Evolutionary conservation across 2,797 vertebrate genomes (phyloP).

Genomic region (Glossophaga mutica): DNA sequence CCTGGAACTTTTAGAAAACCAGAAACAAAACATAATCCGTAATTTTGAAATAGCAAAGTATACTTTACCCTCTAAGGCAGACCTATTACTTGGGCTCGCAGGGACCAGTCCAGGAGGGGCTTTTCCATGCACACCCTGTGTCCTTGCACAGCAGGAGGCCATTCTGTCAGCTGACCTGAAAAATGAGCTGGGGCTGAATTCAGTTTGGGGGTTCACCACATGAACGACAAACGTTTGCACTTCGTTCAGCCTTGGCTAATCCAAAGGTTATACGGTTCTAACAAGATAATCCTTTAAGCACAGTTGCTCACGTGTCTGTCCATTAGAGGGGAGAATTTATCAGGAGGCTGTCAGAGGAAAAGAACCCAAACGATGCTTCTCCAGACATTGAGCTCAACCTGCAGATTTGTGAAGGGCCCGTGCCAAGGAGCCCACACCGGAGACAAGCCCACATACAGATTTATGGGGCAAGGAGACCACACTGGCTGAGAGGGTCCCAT

Average conservation of each 20-base stretch:
- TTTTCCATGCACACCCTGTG: not conserved
- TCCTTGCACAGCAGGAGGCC: not conserved
- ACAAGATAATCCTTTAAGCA: slow-evolving; percentile 53
- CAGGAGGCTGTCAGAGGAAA: slow-evolving; percentile 35
- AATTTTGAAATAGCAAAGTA: not conserved
- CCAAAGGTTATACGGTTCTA: slow-evolving; percentile 46
- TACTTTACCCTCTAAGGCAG: not conserved
- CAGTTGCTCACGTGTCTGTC: slow-evolving; percentile 25
- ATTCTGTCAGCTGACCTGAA: slow-evolving; percentile 7
- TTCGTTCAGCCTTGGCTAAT: slow-evolving; percentile 44
- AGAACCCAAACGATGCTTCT: slow-evolving; percentile 60
- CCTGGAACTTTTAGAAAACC: not conserved
- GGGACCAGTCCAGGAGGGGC: not conserved
- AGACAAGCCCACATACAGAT: slow-evolving; percentile 67
- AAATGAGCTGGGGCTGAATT: slow-evolving; percentile 30
- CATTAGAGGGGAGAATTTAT: slow-evolving; percentile 40
- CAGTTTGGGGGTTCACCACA: slow-evolving; percentile 15
- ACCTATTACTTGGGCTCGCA: not conserved
- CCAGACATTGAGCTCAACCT: slow-evolving; percentile 58
- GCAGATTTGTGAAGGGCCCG: slow-evolving; percentile 49
- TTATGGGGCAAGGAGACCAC: slow-evolving; percentile 82
- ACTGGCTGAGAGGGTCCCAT: slow-evolving; percentile 71
- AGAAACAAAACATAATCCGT: not conserved
- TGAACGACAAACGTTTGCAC: slow-evolving; percentile 62
- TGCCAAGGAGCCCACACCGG: slow-evolving; percentile 72